phyloP scores from a whole-genome alignment of 2,113 vertebrate species.

The human (Homo sapiens) region DNA sequence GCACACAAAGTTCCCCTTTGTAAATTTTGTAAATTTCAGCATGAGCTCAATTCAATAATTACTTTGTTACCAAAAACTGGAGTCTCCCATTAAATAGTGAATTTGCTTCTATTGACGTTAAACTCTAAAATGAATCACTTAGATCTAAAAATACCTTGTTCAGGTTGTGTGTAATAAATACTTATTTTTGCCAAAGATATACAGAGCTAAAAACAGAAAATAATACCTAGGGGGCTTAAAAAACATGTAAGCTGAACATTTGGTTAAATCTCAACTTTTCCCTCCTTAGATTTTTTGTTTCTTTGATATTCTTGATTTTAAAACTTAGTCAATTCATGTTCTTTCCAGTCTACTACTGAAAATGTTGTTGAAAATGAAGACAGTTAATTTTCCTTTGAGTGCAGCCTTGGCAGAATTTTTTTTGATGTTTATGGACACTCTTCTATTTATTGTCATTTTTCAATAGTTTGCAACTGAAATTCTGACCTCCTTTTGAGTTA shows the following conservation, averaged over 20 bases:
- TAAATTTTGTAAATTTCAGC: conserved; percentile 15
- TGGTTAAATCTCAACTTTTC: not conserved
- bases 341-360: not conserved
- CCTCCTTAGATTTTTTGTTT: not conserved
- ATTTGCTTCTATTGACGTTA: not conserved
- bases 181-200: not conserved
- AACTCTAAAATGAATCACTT: not conserved
- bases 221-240: not conserved
- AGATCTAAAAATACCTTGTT: not conserved
- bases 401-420: not conserved
- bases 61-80: not conserved
- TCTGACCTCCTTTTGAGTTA: conserved; percentile 9
- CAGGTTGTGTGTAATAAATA: not conserved
- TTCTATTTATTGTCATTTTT: not conserved
- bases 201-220: not conserved
- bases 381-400: not conserved
- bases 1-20: not conserved
- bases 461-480: not conserved
- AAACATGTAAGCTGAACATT: not conserved
- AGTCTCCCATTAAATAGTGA: not conserved
- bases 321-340: not conserved
- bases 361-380: not conserved
- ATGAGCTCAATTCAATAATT: not conserved
- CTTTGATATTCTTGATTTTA: not conserved
- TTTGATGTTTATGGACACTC: not conserved